A percentile compares a stretch with the other conserved stretches of the same genome.
Evolutionary conservation across 1,140 invertebrate genomes (phyloP).

Genomic region (Drepana arcuata): DNA sequence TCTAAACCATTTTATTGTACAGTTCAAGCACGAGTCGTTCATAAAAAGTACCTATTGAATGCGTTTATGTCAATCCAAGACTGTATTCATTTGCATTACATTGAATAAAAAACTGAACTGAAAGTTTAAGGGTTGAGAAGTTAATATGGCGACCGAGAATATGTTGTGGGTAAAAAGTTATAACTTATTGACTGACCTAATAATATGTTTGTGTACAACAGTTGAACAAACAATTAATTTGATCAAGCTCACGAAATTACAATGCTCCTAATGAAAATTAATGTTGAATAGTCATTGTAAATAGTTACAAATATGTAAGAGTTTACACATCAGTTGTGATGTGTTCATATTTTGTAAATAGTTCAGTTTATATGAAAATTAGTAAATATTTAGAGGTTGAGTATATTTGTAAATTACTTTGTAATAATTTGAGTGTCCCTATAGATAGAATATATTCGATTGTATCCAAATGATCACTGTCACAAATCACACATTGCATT

Average conservation of each 20-base stretch:
- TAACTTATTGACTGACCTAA: constrained; percentile 21
- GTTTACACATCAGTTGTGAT: constrained; percentile 44
- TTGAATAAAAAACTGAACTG: too few species aligned
- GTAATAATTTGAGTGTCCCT: constrained; percentile 63
- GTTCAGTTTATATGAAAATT: constrained; percentile 65
- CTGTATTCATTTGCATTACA: too few species aligned
- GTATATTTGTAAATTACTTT: constrained; percentile 70
- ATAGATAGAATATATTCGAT: constrained; percentile 56
- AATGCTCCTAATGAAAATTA: constrained; percentile 64
- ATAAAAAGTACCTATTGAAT: too few species aligned
- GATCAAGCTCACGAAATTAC: constrained; percentile 57
- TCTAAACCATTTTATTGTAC: too few species aligned
- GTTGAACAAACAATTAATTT: constrained; percentile 59
- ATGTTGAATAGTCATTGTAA: constrained; percentile 70
- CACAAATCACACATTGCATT: constrained; percentile 70
- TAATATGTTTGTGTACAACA: constrained; percentile 16
- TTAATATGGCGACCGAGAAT: too few species aligned
- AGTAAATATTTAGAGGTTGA: constrained; percentile 65
- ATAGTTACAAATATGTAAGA: constrained; percentile 66
- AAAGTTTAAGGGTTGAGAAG: too few species aligned
- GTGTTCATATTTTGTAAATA: constrained; percentile 70
- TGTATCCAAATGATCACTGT: constrained; percentile 63
- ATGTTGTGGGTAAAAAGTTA: too few species aligned
- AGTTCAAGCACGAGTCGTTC: too few species aligned
- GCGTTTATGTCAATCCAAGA: too few species aligned